Conservation (phyloP, 1,140 invertebrate genomes). For the Cotesia vestalis region DNA sequence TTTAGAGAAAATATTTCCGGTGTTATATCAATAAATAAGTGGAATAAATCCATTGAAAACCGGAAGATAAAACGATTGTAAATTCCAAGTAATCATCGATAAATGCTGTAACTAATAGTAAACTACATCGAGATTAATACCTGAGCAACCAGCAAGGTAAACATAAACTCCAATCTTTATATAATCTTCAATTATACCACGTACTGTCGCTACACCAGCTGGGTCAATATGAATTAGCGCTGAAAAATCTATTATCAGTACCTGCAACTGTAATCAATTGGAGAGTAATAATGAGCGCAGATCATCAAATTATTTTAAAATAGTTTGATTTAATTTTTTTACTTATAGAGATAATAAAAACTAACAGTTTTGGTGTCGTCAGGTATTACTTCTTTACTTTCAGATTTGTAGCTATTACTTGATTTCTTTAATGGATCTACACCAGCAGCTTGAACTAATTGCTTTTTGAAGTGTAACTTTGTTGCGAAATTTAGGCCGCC, state of each 20-base stretch:
- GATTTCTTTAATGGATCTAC: conserved; percentile 62
- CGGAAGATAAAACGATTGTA: background rate
- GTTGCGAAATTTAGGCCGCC: conserved; percentile 82
- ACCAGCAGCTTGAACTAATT: conserved; percentile 69
- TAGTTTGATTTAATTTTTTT: no score
- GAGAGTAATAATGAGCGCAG: conserved; percentile 1
- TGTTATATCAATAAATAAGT: conserved; percentile 7
- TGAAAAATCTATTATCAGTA: conserved; percentile 75
- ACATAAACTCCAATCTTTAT: conserved; percentile 67
- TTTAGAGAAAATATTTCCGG: conserved; percentile 25
- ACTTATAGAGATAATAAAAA: background rate
- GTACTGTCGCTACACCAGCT: conserved; percentile 71
- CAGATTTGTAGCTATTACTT: conserved; percentile 44
- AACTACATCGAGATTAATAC: conserved; percentile 54
- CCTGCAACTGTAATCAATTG: conserved; percentile 62
- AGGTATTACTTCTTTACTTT: conserved; percentile 52
- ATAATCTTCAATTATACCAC: conserved; percentile 68
- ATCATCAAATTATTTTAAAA: background rate
- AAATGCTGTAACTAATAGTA: background rate
- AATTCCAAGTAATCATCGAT: background rate
- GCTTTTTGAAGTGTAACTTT: conserved; percentile 71
- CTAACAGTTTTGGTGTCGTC: background rate
- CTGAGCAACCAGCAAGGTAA: conserved; percentile 72
- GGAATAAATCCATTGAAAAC: background rate
- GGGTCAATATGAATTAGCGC: conserved; percentile 77